Percentiles rank a stretch among this genome's conserved stretches.
These are phyloP conservation scores for Cynaeus angustus DNA, from an alignment of 2,888 invertebrate genomes.

Conservation along the genomic window DNA sequence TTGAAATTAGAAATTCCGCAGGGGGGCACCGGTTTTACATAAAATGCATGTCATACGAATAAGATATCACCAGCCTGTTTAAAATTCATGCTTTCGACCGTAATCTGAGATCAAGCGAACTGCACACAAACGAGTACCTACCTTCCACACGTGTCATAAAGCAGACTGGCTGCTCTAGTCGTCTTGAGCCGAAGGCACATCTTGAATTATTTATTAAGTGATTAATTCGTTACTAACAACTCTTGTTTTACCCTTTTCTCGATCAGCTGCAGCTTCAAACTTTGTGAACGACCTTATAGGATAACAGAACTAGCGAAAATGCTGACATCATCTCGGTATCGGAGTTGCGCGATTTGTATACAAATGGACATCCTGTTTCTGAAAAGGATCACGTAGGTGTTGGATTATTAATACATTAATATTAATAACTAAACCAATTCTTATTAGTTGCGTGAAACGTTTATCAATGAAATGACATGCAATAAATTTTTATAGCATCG, in stretches of 20 bases:
- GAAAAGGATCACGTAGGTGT: conserved; percentile 44
- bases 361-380: conserved; percentile 19
- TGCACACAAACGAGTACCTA: conserved; percentile 44
- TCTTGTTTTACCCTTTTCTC: conserved; percentile 49
- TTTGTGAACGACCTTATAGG: background rate
- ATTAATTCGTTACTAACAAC: conserved; percentile 60
- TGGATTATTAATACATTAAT: conserved; percentile 40
- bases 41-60: conserved; percentile 60
- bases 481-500: conserved; percentile 47
- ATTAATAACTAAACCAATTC: conserved; percentile 47
- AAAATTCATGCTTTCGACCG: conserved; percentile 60
- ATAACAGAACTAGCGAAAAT: conserved; percentile 31
- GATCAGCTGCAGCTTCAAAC: background rate
- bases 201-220: conserved; percentile 63
- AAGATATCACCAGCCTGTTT: conserved; percentile 61
- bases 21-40: conserved; percentile 36
- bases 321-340: conserved; percentile 27
- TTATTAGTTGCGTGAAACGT: conserved; percentile 41
- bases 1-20: conserved; percentile 30
- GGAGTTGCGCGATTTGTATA: conserved; percentile 34
- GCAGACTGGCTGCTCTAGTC: conserved; percentile 52
- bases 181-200: conserved; percentile 55
- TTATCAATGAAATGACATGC: conserved; percentile 12
- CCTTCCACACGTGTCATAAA: conserved; percentile 57
- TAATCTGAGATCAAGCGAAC: conserved; percentile 55